These are phyloP conservation scores for Lates japonicus DNA, from an alignment of 2,797 vertebrate genomes.

Conservation along the genomic window DNA sequence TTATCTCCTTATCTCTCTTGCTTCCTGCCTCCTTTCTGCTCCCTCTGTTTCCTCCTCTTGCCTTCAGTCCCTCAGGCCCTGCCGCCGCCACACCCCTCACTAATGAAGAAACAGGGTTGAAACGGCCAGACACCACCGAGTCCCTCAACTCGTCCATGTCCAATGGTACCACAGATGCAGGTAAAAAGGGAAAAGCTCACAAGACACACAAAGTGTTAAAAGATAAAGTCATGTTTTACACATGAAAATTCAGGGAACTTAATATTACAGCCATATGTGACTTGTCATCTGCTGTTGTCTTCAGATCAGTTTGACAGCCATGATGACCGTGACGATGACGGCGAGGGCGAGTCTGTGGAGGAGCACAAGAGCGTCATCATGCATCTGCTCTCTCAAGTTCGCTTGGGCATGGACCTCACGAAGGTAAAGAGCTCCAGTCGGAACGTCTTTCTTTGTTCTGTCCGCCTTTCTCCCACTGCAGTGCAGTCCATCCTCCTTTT, in stretches of 20 bases:
- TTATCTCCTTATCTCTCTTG: slow-evolving; percentile 18
- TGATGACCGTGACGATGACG: slow-evolving; percentile 95
- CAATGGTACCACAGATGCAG: slow-evolving; percentile 97
- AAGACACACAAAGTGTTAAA: neutral
- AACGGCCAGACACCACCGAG: slow-evolving; percentile 95
- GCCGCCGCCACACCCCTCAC: slow-evolving; percentile 86
- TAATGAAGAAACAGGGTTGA: slow-evolving; percentile 90
- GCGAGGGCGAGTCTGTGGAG: slow-evolving; percentile 96
- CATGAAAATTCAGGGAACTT: neutral
- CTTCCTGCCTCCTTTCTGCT: slow-evolving; percentile 28
- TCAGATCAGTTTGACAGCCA: slow-evolving; percentile 95
- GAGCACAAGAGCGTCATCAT: slow-evolving; percentile 99
- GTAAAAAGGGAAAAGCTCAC: slow-evolving; percentile 69
- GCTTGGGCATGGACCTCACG: slow-evolving; percentile 98
- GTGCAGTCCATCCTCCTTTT: neutral
- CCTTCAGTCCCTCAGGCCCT: slow-evolving; percentile 89
- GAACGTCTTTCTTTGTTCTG: neutral
- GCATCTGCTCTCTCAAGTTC: slow-evolving; percentile 98
- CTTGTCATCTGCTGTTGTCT: slow-evolving; percentile 14
- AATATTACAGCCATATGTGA: neutral
- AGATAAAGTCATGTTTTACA: too few relatives aligned
- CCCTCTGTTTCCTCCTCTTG: slow-evolving; percentile 9
- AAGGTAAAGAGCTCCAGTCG: slow-evolving; percentile 87
- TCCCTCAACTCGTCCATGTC: slow-evolving; percentile 98
- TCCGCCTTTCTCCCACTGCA: neutral